Base-by-base conservation (phyloP, 2,113 vertebrate species). In the Dasyprocta punctata region DNA sequence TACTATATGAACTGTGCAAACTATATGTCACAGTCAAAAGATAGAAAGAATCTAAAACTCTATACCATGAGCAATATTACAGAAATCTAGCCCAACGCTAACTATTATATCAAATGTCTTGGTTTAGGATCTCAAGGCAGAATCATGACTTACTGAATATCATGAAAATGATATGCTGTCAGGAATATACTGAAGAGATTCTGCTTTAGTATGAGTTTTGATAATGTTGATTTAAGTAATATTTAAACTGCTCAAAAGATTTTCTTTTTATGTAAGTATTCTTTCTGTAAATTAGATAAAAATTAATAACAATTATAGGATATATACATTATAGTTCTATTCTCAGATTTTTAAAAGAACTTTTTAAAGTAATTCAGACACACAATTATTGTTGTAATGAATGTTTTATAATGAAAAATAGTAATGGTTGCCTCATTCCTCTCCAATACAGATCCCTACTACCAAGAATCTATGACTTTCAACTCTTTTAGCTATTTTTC, bases 261-360 rank as follows among this genome's bases (percentile, higher is more conserved):
- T 92, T 95, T 87, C 5, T 60, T 69, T 96, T 92, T 58, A 73
- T 89, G 54, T 89, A 7, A 30, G 61, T 77, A 89, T 86, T 84
- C 7, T 38, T 22, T 41, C 22, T 56, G 52, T 26, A 94, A 92
- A 28, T 77, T 81, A 82, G 58, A 12, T 28, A 82, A 14, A 96
- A 95, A 90, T 87, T 81, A 83, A 54, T 41, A 20, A 28, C 38
- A 24, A 73, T 52, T 89, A 56, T 16, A 90, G 17, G n/a, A 78
- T 41, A 30, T 61, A 75, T 26, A 65, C 63, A 91, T 26, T n/a
- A 7, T 89, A 86, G 4, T 11, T 44, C 28, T 61, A 52, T 28
- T 71, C 44, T 7, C 13, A 69, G 44, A 33, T 88, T 77, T 71
- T 77, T 52, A 41, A 58, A 82, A 58, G n/a, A 90, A 47, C 5